phyloP scores from a whole-genome alignment of 1,140 invertebrate species.

The Penaeus japonicus region DNA sequence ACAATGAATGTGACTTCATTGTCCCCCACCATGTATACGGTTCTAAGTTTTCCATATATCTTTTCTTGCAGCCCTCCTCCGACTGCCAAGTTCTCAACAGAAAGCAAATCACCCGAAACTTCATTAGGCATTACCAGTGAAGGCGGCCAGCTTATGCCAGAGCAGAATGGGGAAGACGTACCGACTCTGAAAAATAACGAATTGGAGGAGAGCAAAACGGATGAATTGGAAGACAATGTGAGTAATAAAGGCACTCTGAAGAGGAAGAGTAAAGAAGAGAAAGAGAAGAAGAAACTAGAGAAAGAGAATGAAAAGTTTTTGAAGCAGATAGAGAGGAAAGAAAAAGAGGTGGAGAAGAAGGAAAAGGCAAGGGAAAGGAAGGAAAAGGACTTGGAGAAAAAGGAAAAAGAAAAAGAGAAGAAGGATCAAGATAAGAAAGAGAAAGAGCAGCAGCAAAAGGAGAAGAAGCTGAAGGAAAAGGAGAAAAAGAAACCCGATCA shows the following conservation, averaged over 20 bases:
- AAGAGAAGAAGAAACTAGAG: conserved; percentile 6
- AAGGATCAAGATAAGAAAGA: conserved; percentile 10
- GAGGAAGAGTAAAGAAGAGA: background rate
- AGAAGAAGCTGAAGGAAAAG: conserved; percentile 24
- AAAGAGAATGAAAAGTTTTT: background rate
- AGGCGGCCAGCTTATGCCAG: background rate
- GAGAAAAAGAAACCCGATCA: conserved; percentile 16
- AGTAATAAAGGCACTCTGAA: conserved; percentile 4
- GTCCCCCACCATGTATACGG: too few species aligned
- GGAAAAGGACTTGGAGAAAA: conserved; percentile 30
- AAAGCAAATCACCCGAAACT: too few species aligned
- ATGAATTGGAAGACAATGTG: background rate
- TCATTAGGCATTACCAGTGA: too few species aligned
- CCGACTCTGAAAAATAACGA: background rate
- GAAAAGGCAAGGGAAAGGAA: conserved; percentile 15
- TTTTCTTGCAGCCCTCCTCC: too few species aligned
- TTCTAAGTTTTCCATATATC: too few species aligned
- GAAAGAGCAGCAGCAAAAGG: conserved; percentile 27
- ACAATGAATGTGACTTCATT: too few species aligned
- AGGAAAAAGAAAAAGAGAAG: conserved; percentile 30
- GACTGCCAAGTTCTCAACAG: too few species aligned
- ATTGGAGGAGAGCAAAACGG: background rate
- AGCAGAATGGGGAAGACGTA: background rate
- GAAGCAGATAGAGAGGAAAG: background rate
- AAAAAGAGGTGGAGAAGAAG: conserved; percentile 30